A percentile compares a stretch with the other conserved stretches of the same genome.
phyloP scores from a whole-genome alignment of 2,797 vertebrate genomes.

The Sciurus vulgaris region DNA sequence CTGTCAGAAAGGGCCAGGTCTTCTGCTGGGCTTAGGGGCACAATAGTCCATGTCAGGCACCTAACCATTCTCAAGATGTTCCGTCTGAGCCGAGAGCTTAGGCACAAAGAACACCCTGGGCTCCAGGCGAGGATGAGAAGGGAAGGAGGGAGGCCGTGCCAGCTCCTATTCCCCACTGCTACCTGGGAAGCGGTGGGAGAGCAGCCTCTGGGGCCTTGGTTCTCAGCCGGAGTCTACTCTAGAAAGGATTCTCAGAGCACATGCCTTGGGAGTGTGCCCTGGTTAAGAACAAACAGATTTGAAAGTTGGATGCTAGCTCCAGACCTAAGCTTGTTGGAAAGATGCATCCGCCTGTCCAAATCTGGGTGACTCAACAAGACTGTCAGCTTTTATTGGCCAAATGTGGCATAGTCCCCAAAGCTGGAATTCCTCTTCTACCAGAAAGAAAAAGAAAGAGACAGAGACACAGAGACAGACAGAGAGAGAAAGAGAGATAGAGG shows the following conservation, averaged over 20 bases:
- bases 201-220: not conserved
- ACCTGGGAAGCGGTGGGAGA: not conserved
- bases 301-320: not conserved
- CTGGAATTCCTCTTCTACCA: not conserved
- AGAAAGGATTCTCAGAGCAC: not conserved
- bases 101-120: not conserved
- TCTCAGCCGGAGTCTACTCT: not conserved
- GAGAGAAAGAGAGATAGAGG: not conserved
- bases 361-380: not conserved
- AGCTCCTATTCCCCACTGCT: not conserved
- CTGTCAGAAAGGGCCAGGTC: conserved; percentile 25
- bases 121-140: not conserved
- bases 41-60: not conserved
- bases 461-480: too few species aligned
- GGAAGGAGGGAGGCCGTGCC: not conserved
- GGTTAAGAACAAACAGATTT: not conserved
- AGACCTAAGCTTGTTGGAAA: not conserved
- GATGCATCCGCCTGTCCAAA: not conserved
- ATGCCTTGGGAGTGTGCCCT: not conserved
- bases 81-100: not conserved
- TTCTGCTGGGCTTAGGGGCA: conserved; percentile 16
- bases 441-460: not conserved
- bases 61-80: not conserved
- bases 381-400: not conserved
- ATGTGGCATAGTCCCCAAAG: not conserved